Evolutionary conservation across 2,113 vertebrate species (phyloP), one percentile per base, ranked within the genome.

Genomic region (Atractosteus spatula): DNA sequence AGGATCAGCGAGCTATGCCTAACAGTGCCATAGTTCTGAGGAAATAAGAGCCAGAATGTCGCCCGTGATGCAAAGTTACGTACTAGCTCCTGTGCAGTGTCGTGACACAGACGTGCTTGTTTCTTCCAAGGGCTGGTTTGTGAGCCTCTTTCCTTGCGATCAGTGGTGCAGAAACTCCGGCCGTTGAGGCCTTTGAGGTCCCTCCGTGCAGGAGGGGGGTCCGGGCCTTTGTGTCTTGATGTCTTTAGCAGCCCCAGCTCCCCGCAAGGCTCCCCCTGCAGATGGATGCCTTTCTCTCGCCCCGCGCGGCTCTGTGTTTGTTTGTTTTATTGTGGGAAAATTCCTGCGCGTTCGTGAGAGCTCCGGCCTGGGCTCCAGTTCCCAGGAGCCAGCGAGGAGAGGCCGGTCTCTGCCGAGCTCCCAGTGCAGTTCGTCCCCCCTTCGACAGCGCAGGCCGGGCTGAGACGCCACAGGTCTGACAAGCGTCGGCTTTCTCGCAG

Each of bases 311-410:
- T 64, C 74, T 84, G 79, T 86, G 88, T 90, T 90, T 87, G 84
- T 88, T 80, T 89, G 82, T 88, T 88, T 82, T 80, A 90, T 88
- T 89, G 89, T 91, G 87, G 89, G 89, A 92, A 92, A 84, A 85
- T 85, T 80, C 85, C 82, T 87, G 41, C n/a, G 76, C 82, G 78
- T 89, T 83, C 86, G 81, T 90, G 89, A 89, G 91, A 90, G 83
- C 84, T 80, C 81, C 65, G 81, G 85, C 84, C 82, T 83, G 73
- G 76, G 77, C 82, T 67, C 71, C 67, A 66, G 78, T 83, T 90
- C 89, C 89, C 88, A 77, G 69, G 83, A 82, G 88, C 77, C 77
- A 68, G 70, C 75, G 82, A 29, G 43, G 41, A 79, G 71, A 69
- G 65, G 57, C 80, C 29, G 74, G 79, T 69, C 81, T 71, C 71